Conservation (phyloP, 2,113 vertebrate genomes). For the rat (Rattus norvegicus) region GRCr8 NC_086024.1:106646001-106646500, state of each 20-base stretch:
- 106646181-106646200: not conserved
- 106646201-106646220: not conserved
- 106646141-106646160: not conserved
- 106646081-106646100: not conserved
- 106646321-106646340: not conserved
- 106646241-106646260: not conserved
- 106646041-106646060: constrained; percentile 8
- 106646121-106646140: not conserved
- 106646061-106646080: constrained; percentile 12
- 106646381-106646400: not conserved
- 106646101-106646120: constrained; percentile 19
- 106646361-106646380: not conserved
- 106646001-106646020: constrained; percentile 49
- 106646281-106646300: not conserved
- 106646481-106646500: not conserved
- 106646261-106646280: not conserved
- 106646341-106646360: not conserved
- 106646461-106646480: constrained; percentile 35
- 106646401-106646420: constrained; percentile 10
- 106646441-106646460: constrained; percentile 23
- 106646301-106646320: not conserved
- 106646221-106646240: not conserved
- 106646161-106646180: not conserved
- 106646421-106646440: constrained; percentile 24
- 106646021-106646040: not conserved